A percentile compares a stretch with the other conserved stretches of the same genome.
These are phyloP conservation scores for Cylloceria caligata DNA, from an alignment of 2,888 invertebrate species.

Conservation along the genomic window DNA sequence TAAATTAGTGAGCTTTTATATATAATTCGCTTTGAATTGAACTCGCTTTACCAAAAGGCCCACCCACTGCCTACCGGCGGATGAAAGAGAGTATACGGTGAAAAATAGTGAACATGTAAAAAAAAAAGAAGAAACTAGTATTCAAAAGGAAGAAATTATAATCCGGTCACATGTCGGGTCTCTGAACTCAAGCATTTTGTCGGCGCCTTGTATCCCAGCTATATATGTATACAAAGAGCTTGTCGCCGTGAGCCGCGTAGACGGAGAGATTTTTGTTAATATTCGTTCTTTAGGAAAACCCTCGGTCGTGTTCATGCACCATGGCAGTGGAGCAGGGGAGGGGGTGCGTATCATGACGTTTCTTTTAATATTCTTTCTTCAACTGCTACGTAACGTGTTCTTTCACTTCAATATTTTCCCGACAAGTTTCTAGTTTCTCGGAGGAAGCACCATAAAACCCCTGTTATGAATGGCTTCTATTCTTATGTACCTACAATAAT, in stretches of 20 bases:
- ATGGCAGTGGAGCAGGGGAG: neutral
- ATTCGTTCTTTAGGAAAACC: constrained; percentile 44
- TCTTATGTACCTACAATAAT: neutral
- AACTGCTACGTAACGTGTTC: neutral
- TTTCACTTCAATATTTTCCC: constrained; percentile 15
- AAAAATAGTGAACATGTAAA: constrained; percentile 21
- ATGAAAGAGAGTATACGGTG: neutral
- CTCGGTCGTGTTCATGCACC: constrained; percentile 14
- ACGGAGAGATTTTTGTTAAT: neutral
- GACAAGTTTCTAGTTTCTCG: neutral
- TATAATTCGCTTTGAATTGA: constrained; percentile 22
- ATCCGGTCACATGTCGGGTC: constrained; percentile 50
- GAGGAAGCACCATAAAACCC: neutral
- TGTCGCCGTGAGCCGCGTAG: too few species aligned
- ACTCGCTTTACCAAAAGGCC: constrained; percentile 11
- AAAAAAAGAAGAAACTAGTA: constrained; percentile 1
- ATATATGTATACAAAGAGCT: constrained; percentile 14
- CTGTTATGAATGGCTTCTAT: neutral
- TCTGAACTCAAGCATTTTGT: constrained; percentile 46
- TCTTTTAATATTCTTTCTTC: constrained; percentile 62
- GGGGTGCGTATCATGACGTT: constrained; percentile 55
- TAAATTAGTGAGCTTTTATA: neutral
- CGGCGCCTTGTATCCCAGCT: constrained; percentile 39
- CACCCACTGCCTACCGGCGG: neutral
- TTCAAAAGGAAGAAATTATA: constrained; percentile 49